These are phyloP conservation scores for Orcinus orca DNA, from an alignment of 2,113 vertebrate genomes.

Conservation along the genomic window DNA sequence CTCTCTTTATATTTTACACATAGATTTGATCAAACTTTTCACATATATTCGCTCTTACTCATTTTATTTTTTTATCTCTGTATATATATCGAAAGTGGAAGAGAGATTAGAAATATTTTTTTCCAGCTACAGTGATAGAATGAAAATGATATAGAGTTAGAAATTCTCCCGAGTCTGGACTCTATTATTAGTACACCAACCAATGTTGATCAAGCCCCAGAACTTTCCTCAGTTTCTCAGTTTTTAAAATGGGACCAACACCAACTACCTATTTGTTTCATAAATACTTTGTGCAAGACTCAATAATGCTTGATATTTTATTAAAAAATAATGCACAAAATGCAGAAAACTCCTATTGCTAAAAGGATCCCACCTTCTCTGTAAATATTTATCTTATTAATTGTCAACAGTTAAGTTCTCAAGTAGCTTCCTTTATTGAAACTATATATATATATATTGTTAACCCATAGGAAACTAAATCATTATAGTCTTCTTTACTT, in stretches of 20 bases:
- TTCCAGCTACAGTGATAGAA: background rate
- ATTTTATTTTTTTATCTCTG: slow-evolving; percentile 37
- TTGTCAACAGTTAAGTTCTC: background rate
- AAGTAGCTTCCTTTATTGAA: slow-evolving; percentile 31
- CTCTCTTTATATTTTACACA: background rate
- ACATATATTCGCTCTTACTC: background rate
- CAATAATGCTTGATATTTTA: background rate
- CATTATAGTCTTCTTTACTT: background rate
- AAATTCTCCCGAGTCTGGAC: background rate
- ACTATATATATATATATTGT: background rate
- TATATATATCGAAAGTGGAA: background rate
- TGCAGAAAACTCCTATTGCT: background rate
- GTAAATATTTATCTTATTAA: background rate
- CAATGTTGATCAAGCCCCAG: background rate
- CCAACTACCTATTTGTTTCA: background rate
- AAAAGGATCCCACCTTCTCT: background rate
- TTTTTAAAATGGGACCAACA: slow-evolving; percentile 44
- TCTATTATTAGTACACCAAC: background rate
- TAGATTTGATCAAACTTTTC: slow-evolving; percentile 41
- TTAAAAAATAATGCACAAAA: background rate
- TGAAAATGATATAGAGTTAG: background rate
- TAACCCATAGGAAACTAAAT: background rate
- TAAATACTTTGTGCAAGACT: slow-evolving; percentile 7
- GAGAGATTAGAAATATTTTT: slow-evolving; percentile 5
- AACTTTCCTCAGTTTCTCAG: slow-evolving; percentile 30